Conservation (phyloP, 1,140 invertebrate species). For the Drosophila ambigua region DNA sequence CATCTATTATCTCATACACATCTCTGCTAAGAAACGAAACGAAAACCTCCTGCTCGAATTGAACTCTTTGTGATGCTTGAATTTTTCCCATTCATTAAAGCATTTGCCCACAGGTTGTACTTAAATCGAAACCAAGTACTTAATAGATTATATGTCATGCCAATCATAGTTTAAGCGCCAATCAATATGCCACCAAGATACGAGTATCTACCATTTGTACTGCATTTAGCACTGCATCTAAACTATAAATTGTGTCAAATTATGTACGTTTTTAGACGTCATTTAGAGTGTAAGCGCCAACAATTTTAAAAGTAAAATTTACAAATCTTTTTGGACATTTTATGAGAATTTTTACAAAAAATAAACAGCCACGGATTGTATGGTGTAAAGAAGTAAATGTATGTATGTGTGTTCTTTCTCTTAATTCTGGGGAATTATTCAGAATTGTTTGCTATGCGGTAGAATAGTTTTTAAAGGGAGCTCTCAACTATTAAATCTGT, state of each 20-base stretch:
- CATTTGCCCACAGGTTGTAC: constrained; percentile 59
- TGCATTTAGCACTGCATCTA: constrained; percentile 39
- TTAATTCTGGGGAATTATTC: not conserved
- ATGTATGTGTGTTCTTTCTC: not conserved
- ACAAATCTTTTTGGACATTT: constrained; percentile 42
- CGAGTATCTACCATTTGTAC: constrained; percentile 31
- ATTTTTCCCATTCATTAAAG: constrained; percentile 15
- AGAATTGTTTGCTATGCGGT: too few species aligned
- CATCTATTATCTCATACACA: constrained; percentile 12
- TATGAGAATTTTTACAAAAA: constrained; percentile 40
- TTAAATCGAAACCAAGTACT: constrained; percentile 60
- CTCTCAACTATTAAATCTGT: too few species aligned
- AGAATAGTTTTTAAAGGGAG: too few species aligned
- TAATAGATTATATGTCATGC: constrained; percentile 38
- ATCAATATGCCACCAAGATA: constrained; percentile 36
- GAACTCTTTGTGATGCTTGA: constrained; percentile 30
- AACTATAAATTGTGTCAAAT: constrained; percentile 50
- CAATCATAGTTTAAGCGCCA: constrained; percentile 43
- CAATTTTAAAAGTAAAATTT: constrained; percentile 8
- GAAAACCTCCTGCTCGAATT: too few species aligned
- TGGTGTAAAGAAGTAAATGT: not conserved
- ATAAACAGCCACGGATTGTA: constrained; percentile 10
- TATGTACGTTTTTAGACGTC: constrained; percentile 46
- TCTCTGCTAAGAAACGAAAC: too few species aligned
- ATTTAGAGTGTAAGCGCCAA: constrained; percentile 20